Evolutionary conservation across 2,888 invertebrate species (phyloP), one percentile per base, ranked within the genome.

Genomic region (Monochamus alternatus): DNA sequence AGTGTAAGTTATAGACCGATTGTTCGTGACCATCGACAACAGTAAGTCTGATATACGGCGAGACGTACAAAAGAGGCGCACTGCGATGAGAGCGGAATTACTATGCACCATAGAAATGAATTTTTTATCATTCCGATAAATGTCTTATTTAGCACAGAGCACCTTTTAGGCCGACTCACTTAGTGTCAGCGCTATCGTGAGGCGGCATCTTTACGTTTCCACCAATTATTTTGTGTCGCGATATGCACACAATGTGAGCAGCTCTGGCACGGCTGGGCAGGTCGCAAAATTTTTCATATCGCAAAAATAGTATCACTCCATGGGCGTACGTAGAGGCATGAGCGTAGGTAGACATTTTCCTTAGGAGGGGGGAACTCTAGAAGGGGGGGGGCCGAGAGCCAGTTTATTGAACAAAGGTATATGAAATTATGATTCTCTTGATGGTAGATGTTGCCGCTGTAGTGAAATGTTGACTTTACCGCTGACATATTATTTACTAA

Each of bases 111-210:
- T 83, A 84, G 84, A 84, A 84, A 80, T 78, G 75, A 70, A 75
- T 75, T 83, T 84, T 84, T 82, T 82, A 79, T 75, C 74, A 78
- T 76, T 80, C 70, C 78, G 74, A 77, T 79, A 80, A 81, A 84
- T 80, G 84, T 84, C 84, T 84, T 83, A 84, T 84, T 84, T 84
- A 84, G 81, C 84, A 82, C 84, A 81, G 80, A 80, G 78, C 74
- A 75, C 78, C 73, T 80, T 79, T 76, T 71, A 71, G 63, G 44
- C 70, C 60, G 70, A 62, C 63, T 71, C 71, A 80, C 79, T 82
- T 82, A 83, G 78, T 73, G 82, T 82, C 79, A 80, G 64, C 75
- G 75, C 77, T 84, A 83, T 83, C 84, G 73, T 73, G 43, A 75
- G 32, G 84, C 84, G 84, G 84, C 81, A 83, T 84, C 84, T 84